Conservation (phyloP, 30 jellyfish, hydroid and myxozoan genomes). For the Pseudorhiza aurosa region DNA sequence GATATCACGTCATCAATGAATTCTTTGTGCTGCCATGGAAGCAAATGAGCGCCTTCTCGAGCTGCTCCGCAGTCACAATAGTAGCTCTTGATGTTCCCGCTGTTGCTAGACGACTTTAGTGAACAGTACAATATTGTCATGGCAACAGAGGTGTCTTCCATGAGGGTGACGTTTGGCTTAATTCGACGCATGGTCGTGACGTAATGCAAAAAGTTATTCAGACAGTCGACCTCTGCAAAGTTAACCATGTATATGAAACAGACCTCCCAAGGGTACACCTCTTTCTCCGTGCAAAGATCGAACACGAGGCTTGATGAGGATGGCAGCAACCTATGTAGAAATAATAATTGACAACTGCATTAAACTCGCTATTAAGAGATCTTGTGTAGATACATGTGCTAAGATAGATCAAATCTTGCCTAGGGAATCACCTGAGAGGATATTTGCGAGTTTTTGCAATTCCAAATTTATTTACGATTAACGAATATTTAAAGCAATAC, state of each 20-base stretch:
- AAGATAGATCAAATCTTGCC: too few relatives aligned
- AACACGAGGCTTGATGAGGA: constrained; percentile 49
- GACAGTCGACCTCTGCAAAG: background rate
- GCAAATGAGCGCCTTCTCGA: constrained; percentile 61
- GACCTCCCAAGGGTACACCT: constrained; percentile 63
- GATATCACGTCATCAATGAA: constrained; percentile 48
- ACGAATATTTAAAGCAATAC: too few relatives aligned
- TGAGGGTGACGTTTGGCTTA: constrained; percentile 28
- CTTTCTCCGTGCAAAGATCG: constrained; percentile 62
- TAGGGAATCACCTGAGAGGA: too few relatives aligned
- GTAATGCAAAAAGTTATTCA: constrained; percentile 40
- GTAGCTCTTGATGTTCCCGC: constrained; percentile 12
- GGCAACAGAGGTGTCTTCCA: constrained; percentile 59
- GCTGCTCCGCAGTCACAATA: constrained; percentile 68
- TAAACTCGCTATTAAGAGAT: too few relatives aligned
- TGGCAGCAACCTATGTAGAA: constrained; percentile 40
- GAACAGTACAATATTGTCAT: constrained; percentile 54
- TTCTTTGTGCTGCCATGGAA: constrained; percentile 41
- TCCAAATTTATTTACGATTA: too few relatives aligned
- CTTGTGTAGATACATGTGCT: too few relatives aligned
- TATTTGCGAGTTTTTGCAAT: too few relatives aligned
- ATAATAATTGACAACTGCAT: background rate
- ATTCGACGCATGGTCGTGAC: constrained; percentile 34
- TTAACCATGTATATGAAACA: constrained; percentile 52
- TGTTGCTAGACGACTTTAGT: constrained; percentile 11